These are phyloP conservation scores for Podarcis siculus DNA, from an alignment of 2,797 vertebrate species.

Conservation along the genomic window DNA sequence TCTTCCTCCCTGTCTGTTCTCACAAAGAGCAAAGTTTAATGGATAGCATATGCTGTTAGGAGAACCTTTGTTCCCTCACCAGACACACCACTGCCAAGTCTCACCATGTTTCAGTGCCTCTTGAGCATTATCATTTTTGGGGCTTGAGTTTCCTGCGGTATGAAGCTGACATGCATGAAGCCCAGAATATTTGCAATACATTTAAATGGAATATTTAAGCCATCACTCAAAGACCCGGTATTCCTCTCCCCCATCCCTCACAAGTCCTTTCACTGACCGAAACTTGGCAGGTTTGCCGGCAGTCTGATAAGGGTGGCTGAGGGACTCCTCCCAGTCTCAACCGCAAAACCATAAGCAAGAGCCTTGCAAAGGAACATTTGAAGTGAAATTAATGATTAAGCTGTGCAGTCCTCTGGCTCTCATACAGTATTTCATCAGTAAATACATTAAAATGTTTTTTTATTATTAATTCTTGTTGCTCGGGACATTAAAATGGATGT, in stretches of 20 bases:
- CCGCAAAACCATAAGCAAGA: slow-evolving; percentile 16
- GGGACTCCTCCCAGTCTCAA: slow-evolving; percentile 49
- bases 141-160: slow-evolving; percentile 64
- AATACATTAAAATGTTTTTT: slow-evolving; percentile 12
- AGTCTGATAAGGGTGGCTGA: slow-evolving; percentile 70
- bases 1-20: slow-evolving; percentile 47
- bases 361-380: slow-evolving; percentile 36
- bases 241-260: slow-evolving; percentile 35
- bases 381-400: slow-evolving; percentile 41
- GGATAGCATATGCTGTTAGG: slow-evolving; percentile 71
- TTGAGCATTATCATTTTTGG: slow-evolving; percentile 57
- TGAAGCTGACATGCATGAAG: slow-evolving; percentile 62
- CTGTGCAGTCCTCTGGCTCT: slow-evolving; percentile 19
- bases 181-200: slow-evolving; percentile 59
- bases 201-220: slow-evolving; percentile 72
- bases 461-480: not conserved
- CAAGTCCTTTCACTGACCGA: slow-evolving; percentile 57
- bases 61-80: slow-evolving; percentile 57
- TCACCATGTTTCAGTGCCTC: slow-evolving; percentile 54
- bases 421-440: not conserved
- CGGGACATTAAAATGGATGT: not conserved
- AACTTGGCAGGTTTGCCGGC: slow-evolving; percentile 65
- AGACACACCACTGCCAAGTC: slow-evolving; percentile 65
- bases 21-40: slow-evolving; percentile 72
- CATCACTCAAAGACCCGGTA: slow-evolving; percentile 53